phyloP scores from a whole-genome alignment of 2,888 invertebrate species.

The Xestia ashworthii region DNA sequence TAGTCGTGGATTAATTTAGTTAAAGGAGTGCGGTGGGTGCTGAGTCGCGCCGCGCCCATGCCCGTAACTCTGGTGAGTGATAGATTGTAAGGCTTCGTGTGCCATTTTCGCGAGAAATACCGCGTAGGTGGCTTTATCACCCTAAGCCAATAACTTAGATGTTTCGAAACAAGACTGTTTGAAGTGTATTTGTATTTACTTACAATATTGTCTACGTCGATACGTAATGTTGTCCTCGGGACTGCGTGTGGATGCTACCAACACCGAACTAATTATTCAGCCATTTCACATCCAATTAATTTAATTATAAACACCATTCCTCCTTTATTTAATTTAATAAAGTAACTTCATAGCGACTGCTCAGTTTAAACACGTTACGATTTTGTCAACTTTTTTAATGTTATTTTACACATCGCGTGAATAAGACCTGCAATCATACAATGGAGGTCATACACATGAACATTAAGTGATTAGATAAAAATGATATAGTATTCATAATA shows the following conservation, averaged over 20 bases:
- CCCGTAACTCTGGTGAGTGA: conserved; percentile 88
- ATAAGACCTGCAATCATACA: conserved; percentile 23
- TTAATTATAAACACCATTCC: conserved; percentile 49
- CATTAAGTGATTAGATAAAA: conserved; percentile 44
- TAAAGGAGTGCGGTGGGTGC: conserved; percentile 83
- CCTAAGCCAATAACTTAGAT: conserved; percentile 74
- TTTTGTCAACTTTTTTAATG: neutral
- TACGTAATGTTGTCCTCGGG: conserved; percentile 39
- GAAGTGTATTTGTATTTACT: conserved; percentile 60
- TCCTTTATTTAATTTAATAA: conserved; percentile 13
- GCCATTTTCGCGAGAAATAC: conserved; percentile 82
- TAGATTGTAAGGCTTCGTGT: conserved; percentile 89
- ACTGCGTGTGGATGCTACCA: conserved; percentile 24
- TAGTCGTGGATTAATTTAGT: conserved; percentile 87
- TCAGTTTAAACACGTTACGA: neutral
- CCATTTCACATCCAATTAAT: conserved; percentile 47
- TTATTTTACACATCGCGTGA: conserved; percentile 37
- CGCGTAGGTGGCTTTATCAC: conserved; percentile 72
- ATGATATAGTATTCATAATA: conserved; percentile 18
- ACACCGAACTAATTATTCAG: conserved; percentile 35
- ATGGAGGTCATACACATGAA: conserved; percentile 35
- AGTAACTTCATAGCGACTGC: neutral
- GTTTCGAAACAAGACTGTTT: conserved; percentile 63
- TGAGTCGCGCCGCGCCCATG: conserved; percentile 89
- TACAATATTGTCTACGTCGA: conserved; percentile 39